These are phyloP conservation scores for Busseola fusca DNA, from an alignment of 2,888 invertebrate genomes.

Conservation along the genomic window DNA sequence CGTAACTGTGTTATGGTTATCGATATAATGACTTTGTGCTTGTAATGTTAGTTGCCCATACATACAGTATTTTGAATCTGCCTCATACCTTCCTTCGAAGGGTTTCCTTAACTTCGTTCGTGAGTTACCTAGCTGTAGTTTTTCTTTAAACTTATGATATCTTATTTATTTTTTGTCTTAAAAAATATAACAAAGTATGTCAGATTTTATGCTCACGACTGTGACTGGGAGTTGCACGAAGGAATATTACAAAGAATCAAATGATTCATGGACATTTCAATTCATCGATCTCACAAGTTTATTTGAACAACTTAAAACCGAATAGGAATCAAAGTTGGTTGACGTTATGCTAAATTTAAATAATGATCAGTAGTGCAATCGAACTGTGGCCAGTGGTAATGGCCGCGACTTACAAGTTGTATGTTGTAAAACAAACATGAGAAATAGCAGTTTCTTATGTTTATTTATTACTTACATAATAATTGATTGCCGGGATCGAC, in stretches of 20 bases:
- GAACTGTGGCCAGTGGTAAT: too few species aligned
- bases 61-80: conserved; percentile 61
- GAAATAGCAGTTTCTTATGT: neutral
- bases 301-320: neutral
- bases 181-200: conserved; percentile 35
- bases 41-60: conserved; percentile 2
- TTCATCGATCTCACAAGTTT: neutral
- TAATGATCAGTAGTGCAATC: neutral
- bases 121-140: conserved; percentile 37
- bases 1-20: neutral
- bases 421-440: neutral
- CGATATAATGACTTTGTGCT: neutral
- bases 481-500: neutral
- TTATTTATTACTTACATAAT: neutral
- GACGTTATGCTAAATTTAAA: neutral
- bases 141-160: conserved; percentile 38
- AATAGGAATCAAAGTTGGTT: neutral
- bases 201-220: conserved; percentile 46
- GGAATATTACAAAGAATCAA: neutral
- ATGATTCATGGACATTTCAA: neutral
- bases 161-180: conserved; percentile 58
- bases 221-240: conserved; percentile 21
- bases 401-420: too few species aligned
- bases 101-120: conserved; percentile 18
- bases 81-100: conserved; percentile 42